Base-by-base conservation (phyloP, 2,888 invertebrate species). In the Epinotia brunnichana region DNA sequence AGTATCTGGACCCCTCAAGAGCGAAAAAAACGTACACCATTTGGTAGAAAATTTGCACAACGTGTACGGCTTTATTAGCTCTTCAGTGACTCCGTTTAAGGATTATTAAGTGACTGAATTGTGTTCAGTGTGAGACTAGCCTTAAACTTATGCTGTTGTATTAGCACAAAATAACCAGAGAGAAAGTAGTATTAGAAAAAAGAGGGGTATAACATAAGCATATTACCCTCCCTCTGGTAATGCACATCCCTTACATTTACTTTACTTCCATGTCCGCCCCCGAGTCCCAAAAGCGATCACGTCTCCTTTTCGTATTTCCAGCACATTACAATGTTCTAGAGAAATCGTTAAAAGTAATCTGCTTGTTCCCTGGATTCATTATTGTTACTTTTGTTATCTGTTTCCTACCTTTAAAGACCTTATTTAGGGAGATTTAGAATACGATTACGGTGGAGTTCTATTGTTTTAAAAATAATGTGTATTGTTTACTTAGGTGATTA, bases 231-330 rank as follows among this genome's bases (percentile, higher is more conserved):
- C 64, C 54, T 56, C n/a, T 17, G 17, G 51, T 51, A 57, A 29
- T 21, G 41, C 62, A 53, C 48, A 70, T 56, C 70, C 71, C 66
- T 61, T 24, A 53, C 67, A 60, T 71, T 61, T 24, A 53, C 67
- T 54, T 71, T 60, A 70, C 57, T 70, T 70, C 53, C 59, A 15
- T 35, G 57, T 35, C 68, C 61, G 39, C 57, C 63, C 62, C 63
- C 10, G 54, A 24, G 68, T 59, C 73, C 73, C 73, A 56, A 57
- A 73, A 69, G 69, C 69, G 73, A 69, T 69, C 62, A 51, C 21
- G 57, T 73, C 57, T 61, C 17, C 24, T 54, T 72, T 56, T 53
- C 62, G 63, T 73, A 62, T 69, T 57, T 41, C 17, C 15, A 19
- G 35, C 24, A 53, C 15, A 24, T 57, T n/a, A n/a, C n/a, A n/a